Conservation (phyloP, 2,113 vertebrate genomes). For the Colinus virginianus region DNA sequence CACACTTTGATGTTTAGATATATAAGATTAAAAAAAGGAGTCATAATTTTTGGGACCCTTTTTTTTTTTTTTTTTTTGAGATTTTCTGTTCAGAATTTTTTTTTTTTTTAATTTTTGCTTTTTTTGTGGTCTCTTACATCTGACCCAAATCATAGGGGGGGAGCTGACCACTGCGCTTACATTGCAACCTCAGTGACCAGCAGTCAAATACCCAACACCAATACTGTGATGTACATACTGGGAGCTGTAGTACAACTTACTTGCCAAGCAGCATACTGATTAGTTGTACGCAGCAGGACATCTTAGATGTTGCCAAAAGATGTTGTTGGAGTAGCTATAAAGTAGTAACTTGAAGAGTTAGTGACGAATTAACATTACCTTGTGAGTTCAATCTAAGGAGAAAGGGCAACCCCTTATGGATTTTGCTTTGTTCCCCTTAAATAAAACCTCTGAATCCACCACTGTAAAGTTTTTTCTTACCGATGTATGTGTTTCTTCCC, state of each 20-base stretch:
- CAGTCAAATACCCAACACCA: background rate
- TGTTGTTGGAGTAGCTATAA: constrained; percentile 25
- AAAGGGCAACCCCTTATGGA: constrained; percentile 13
- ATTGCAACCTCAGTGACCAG: background rate
- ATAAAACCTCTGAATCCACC: constrained; percentile 10
- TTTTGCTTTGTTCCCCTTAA: constrained; percentile 27
- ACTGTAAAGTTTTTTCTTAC: constrained; percentile 4
- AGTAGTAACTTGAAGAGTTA: constrained; percentile 40
- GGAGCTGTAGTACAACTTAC: background rate
- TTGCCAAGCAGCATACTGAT: background rate
- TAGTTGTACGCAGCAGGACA: constrained; percentile 40
- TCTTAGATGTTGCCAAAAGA: constrained; percentile 25
- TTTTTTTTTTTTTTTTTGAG: background rate
- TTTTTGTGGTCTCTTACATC: background rate
- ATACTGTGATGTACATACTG: background rate
- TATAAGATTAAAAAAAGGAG: background rate
- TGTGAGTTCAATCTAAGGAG: background rate
- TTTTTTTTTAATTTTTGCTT: background rate
- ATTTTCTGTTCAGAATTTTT: background rate
- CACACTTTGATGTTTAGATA: background rate
- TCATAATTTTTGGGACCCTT: background rate
- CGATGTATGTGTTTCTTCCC: background rate
- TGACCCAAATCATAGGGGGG: background rate
- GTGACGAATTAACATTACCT: constrained; percentile 35
- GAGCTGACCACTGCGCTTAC: background rate